Conservation (phyloP, 2,113 vertebrate genomes). For the Tychaedon coryphoeus region DNA sequence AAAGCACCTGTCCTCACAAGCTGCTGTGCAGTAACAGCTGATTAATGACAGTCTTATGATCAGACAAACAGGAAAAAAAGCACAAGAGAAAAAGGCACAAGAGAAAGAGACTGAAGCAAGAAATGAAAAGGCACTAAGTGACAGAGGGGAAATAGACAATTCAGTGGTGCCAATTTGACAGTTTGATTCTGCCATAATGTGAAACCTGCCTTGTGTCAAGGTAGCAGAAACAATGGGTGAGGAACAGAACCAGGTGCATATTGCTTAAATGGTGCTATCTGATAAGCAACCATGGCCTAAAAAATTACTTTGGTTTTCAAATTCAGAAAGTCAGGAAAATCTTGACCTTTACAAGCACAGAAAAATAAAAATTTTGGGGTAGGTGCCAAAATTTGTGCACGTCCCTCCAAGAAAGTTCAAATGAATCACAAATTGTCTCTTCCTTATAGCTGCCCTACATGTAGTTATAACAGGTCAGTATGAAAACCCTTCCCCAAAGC, state of each 20-base stretch:
- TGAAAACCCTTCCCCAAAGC: not conserved
- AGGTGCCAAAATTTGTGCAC: not conserved
- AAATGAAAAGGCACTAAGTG: not conserved
- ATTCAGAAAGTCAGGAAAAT: not conserved
- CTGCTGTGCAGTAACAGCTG: not conserved
- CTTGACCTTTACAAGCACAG: not conserved
- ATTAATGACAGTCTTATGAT: not conserved
- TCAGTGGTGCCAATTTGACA: not conserved
- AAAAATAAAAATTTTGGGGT: not conserved
- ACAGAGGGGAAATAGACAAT: not conserved
- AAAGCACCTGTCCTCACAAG: not conserved
- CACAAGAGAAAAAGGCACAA: not conserved
- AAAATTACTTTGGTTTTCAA: not conserved
- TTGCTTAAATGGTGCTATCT: not conserved
- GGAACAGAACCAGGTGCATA: not conserved
- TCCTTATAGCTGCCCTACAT: not conserved
- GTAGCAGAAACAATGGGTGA: not conserved
- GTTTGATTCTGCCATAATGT: not conserved
- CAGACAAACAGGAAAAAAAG: not conserved
- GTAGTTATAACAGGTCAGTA: fast-evolving
- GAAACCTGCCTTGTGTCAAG: not conserved
- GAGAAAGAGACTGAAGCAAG: not conserved
- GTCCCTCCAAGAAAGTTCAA: not conserved
- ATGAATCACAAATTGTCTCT: not conserved
- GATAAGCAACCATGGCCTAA: not conserved